These are phyloP conservation scores for Molorchus minor DNA, from an alignment of 2,888 invertebrate genomes.

Conservation along the genomic window DNA sequence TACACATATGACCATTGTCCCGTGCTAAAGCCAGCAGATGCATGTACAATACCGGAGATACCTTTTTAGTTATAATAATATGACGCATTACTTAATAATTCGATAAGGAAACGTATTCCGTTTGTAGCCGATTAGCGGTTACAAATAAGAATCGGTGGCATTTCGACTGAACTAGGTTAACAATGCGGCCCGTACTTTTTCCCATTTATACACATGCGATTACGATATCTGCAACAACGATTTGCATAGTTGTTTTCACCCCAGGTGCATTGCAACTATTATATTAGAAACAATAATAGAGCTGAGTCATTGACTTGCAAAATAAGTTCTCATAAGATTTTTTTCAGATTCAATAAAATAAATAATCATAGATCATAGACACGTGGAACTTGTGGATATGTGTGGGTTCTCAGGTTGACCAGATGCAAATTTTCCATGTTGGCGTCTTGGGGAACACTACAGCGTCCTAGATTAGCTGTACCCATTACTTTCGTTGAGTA, in stretches of 20 bases:
- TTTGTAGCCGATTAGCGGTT: neutral
- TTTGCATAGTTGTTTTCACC: neutral
- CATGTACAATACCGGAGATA: conserved; percentile 7
- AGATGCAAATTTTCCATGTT: too few species aligned
- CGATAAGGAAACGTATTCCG: conserved; percentile 6
- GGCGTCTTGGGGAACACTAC: too few species aligned
- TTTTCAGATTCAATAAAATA: too few species aligned
- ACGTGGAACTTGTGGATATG: too few species aligned
- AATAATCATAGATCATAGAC: too few species aligned
- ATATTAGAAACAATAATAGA: too few species aligned
- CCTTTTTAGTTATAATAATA: conserved; percentile 8
- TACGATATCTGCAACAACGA: neutral
- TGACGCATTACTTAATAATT: conserved; percentile 1
- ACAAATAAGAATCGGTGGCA: neutral
- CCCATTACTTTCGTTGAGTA: too few species aligned
- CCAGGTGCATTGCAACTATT: conserved; percentile 3
- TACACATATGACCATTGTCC: too few species aligned
- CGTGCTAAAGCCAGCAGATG: neutral
- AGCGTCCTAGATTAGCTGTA: too few species aligned
- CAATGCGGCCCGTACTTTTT: neutral
- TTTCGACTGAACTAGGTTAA: neutral
- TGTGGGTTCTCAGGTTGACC: too few species aligned
- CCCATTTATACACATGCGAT: neutral
- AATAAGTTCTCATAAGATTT: too few species aligned
- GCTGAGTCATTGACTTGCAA: too few species aligned